Base-by-base conservation (phyloP, 1,140 invertebrate species). In the Zaprionus nigranus region DNA sequence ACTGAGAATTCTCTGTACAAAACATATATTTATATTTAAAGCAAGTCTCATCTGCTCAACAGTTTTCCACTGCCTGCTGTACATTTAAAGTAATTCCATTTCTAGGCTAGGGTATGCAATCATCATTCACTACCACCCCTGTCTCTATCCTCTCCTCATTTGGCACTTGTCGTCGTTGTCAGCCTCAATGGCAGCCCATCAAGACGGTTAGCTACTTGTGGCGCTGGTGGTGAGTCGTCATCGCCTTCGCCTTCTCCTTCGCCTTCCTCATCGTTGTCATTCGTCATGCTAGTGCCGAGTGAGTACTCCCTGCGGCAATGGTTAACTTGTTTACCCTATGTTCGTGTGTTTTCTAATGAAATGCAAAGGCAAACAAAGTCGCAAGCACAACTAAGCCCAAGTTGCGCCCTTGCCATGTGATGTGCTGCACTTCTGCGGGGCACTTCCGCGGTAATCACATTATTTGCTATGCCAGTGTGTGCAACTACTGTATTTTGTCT, bases 321-420 rank as follows among this genome's bases (percentile, higher is more conserved):
- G n/a, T 7, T 9, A 46, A 46, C 46, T 51, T 51, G 46, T 51
- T 51, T 51, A 51, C 46, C 20, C 46, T 78, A 74, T 79, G 72
- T 49, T 20, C 71, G 75, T 81, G 70, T 90, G 78, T 88, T 85
- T 90, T 51, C 5, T 88, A 90, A 85, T 90, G 85, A 90, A 88
- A 90, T 88, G 72, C 79, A 88, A 88, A 88, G 85, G 85, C 78
- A 81, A 87, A 90, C 81, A 85, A 75, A 57, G 65, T 38, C 17
- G 54, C 53, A n/a, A 6, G 38, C 38, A 40, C 15, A 40, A 71
- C 24, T 34, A 2, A 9, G 30, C 9, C 30, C 30, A 34, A 34
- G 30, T 57, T 65, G 36, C 34, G 61, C 60, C 66, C 49, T 74
- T 65, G 61, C 20, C 22, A 46, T 34, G 11, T 11, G 20, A 6